Evolutionary conservation across 2,888 invertebrate species (phyloP).

Genomic region (Drosophila diplacantha): DNA sequence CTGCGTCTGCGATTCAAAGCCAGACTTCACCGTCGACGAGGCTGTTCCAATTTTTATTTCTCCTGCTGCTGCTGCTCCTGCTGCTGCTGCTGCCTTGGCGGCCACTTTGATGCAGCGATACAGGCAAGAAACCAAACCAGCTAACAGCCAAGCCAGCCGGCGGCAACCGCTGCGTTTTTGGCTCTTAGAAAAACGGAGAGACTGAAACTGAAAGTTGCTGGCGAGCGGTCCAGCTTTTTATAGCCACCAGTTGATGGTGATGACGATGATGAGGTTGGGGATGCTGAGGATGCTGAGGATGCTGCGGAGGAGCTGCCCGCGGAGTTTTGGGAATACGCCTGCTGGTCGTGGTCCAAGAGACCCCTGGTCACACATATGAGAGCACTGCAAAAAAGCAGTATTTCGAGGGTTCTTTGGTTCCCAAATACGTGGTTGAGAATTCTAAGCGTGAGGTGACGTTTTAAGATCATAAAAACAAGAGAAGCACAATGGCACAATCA

Average conservation of each 20-base stretch:
- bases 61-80: constrained; percentile 1
- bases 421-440: too few species aligned
- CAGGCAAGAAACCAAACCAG: constrained; percentile 14
- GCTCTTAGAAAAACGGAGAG: constrained; percentile 54
- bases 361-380: constrained; percentile 19
- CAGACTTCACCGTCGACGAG: constrained; percentile 19
- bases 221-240: constrained; percentile 68
- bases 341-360: constrained; percentile 45
- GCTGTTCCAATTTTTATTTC: constrained; percentile 56
- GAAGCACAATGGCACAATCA: too few species aligned
- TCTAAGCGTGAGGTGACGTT: too few species aligned
- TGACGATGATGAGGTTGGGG: constrained; percentile 2
- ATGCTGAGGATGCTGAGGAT: constrained; percentile 1
- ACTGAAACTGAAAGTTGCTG: constrained; percentile 75
- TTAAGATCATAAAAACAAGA: too few species aligned
- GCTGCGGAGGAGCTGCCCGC: constrained; percentile 22
- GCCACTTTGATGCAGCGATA: constrained; percentile 47
- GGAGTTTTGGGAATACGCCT: constrained; percentile 64
- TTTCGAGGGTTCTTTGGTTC: too few species aligned
- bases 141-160: constrained; percentile 30
- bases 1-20: constrained; percentile 37
- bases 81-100: constrained; percentile 40
- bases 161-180: constrained; percentile 52
- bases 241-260: constrained; percentile 49
- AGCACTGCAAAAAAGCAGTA: constrained; percentile 7